Conservation (phyloP, 1,140 invertebrate genomes). For the Halesus radiatus region DNA sequence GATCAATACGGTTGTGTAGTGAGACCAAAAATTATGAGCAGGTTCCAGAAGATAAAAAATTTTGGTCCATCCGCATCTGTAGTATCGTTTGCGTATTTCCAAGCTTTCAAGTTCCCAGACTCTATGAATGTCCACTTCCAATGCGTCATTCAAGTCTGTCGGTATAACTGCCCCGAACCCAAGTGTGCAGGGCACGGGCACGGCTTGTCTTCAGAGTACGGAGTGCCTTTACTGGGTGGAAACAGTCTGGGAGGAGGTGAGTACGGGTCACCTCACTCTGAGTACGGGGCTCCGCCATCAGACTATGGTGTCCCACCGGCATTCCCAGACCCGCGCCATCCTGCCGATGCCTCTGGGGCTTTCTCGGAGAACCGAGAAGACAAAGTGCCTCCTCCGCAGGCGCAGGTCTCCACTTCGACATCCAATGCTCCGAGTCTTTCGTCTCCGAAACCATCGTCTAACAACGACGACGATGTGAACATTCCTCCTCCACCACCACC, state of each 20-base stretch:
- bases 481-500: constrained; percentile 85
- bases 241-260: constrained; percentile 73
- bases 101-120: constrained; percentile 97
- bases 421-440: constrained; percentile 77
- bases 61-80: constrained; percentile 94
- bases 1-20: constrained; percentile 94
- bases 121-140: constrained; percentile 98
- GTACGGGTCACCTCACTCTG: constrained; percentile 77
- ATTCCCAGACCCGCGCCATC: constrained; percentile 86
- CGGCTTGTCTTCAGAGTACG: constrained; percentile 78
- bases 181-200: constrained; percentile 79
- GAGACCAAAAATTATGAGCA: constrained; percentile 93
- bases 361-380: constrained; percentile 87
- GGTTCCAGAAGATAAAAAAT: constrained; percentile 97
- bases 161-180: constrained; percentile 93
- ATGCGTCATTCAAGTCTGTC: constrained; percentile 94
- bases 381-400: constrained; percentile 83
- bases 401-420: constrained; percentile 77
- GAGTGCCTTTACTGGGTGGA: constrained; percentile 75
- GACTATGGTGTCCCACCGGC: constrained; percentile 84
- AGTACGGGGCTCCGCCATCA: constrained; percentile 77
- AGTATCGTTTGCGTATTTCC: constrained; percentile 95
- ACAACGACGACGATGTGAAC: constrained; percentile 75
- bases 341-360: constrained; percentile 82
- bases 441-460: constrained; percentile 72